Conservation (phyloP, 2,797 vertebrate species). For the Muraenolepis orangiensis region DNA sequence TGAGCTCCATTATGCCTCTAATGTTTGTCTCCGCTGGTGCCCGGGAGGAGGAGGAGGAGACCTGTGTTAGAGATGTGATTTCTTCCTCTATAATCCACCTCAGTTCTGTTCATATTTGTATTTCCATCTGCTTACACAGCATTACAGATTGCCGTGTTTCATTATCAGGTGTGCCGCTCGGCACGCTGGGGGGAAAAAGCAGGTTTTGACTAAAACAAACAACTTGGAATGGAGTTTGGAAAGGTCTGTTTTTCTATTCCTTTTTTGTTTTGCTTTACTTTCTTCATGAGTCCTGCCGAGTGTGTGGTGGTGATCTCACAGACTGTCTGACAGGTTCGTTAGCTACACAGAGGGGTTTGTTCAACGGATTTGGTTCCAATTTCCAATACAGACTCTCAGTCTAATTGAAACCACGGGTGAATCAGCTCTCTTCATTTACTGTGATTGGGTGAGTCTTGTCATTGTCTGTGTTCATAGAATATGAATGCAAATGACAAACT, state of each 20-base stretch:
- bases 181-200: conserved; percentile 9
- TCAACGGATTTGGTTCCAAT: no score
- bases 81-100: conserved; percentile 54
- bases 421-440: neutral
- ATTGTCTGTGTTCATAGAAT: neutral
- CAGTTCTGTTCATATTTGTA: conserved; percentile 57
- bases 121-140: conserved; percentile 56
- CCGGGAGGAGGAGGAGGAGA: conserved; percentile 40
- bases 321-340: neutral
- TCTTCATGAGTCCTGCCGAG: neutral
- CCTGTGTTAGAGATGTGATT: neutral
- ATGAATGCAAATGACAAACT: neutral
- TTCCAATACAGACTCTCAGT: neutral
- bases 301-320: neutral
- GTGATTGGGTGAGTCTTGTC: neutral
- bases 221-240: conserved; percentile 27
- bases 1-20: conserved; percentile 37
- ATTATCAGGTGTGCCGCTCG: conserved; percentile 57
- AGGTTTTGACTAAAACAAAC: conserved; percentile 40
- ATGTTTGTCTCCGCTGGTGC: conserved; percentile 48
- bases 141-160: conserved; percentile 49
- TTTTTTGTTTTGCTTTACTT: conserved; percentile 17
- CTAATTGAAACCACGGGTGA: neutral
- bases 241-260: no score
- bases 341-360: neutral